Conservation (phyloP, 2,888 invertebrate genomes). For the Andricus curvator region DNA sequence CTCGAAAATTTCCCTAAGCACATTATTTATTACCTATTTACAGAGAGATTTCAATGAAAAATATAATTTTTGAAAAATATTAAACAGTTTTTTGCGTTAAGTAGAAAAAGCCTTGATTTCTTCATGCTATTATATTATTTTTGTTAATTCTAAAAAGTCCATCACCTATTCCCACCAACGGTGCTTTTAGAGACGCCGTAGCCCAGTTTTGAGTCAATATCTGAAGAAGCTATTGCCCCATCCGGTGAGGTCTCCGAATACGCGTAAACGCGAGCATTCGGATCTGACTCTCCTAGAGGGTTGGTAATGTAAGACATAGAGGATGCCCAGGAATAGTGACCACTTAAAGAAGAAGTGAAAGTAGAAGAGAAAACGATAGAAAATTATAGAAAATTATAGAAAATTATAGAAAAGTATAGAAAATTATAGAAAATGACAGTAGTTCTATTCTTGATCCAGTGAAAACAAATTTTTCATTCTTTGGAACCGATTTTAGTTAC, state of each 20-base stretch:
- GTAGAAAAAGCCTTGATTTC: background rate
- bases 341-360: constrained; percentile 42
- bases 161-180: constrained; percentile 55
- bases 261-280: constrained; percentile 52
- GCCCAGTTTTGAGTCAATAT: constrained; percentile 47
- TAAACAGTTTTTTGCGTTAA: too few relatives aligned
- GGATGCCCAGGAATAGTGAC: constrained; percentile 46
- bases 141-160: constrained; percentile 40
- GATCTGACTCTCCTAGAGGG: constrained; percentile 52
- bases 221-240: constrained; percentile 46
- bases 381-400: too few relatives aligned
- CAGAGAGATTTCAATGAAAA: too few relatives aligned
- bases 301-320: constrained; percentile 59
- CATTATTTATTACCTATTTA: too few relatives aligned
- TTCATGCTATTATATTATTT: background rate
- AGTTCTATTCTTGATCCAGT: too few relatives aligned
- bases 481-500: too few relatives aligned
- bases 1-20: too few relatives aligned
- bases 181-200: constrained; percentile 47
- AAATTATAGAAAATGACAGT: too few relatives aligned
- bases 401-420: too few relatives aligned
- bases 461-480: too few relatives aligned
- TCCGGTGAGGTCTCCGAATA: constrained; percentile 51
- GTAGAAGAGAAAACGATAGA: background rate
- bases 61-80: too few relatives aligned